phyloP scores from a whole-genome alignment of 2,797 vertebrate species.

The Galago senegalensis region DNA sequence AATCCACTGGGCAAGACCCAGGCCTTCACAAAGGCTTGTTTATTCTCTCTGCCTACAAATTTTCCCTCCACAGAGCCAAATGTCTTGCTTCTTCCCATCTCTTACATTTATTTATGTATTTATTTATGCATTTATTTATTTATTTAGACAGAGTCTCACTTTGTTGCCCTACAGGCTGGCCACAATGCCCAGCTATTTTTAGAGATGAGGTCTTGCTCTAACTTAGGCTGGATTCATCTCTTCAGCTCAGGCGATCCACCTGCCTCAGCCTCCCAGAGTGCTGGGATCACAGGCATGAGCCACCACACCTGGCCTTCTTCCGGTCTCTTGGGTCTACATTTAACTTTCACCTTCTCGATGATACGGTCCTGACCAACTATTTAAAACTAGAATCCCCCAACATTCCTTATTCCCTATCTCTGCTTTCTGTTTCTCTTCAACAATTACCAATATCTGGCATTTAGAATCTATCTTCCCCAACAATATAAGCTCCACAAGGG shows the following conservation, averaged over 20 bases:
- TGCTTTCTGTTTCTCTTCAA: not conserved
- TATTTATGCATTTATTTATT: too few relatives aligned
- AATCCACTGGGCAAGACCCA: not conserved
- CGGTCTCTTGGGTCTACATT: not conserved
- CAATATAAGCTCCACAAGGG: not conserved
- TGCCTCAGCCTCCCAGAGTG: too few relatives aligned
- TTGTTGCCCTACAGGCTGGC: too few relatives aligned
- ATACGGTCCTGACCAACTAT: not conserved
- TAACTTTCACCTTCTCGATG: not conserved
- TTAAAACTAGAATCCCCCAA: not conserved
- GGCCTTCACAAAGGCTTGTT: not conserved
- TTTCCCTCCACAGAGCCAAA: not conserved
- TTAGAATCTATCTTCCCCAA: not conserved
- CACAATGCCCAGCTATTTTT: too few relatives aligned
- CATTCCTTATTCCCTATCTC: not conserved
- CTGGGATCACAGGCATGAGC: too few relatives aligned
- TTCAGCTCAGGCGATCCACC: too few relatives aligned
- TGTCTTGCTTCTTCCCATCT: not conserved
- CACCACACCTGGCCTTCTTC: not conserved
- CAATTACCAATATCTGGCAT: not conserved
- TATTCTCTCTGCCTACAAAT: not conserved
- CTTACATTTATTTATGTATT: not conserved
- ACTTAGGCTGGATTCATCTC: too few relatives aligned
- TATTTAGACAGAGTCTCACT: too few relatives aligned
- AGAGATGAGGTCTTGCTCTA: too few relatives aligned